Conservation (phyloP, 2,113 vertebrate genomes). For the Thomomys bottae region DNA sequence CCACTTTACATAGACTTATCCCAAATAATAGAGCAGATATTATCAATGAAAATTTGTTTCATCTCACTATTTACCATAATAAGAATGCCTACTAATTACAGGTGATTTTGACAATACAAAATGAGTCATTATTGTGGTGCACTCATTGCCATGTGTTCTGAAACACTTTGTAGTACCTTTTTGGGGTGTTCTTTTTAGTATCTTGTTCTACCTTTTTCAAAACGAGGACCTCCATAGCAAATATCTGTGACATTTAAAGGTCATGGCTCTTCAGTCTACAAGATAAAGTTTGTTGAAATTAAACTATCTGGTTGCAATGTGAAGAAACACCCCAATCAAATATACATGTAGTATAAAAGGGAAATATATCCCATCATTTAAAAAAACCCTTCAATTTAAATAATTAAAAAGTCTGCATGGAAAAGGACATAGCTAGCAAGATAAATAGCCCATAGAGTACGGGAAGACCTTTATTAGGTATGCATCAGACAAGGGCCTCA, state of each 20-base stretch:
- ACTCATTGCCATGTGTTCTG: not conserved
- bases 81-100: not conserved
- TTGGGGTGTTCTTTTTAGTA: not conserved
- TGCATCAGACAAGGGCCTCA: too few species aligned
- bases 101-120: not conserved
- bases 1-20: not conserved
- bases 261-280: not conserved
- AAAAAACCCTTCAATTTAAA: not conserved
- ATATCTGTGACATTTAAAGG: conserved; percentile 51
- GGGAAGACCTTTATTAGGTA: too few species aligned
- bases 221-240: not conserved
- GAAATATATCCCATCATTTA: not conserved
- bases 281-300: conserved; percentile 23
- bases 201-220: conserved; percentile 13
- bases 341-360: not conserved
- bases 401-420: not conserved
- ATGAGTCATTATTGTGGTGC: not conserved
- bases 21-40: not conserved
- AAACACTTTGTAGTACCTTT: not conserved
- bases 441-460: too few species aligned
- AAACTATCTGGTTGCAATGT: conserved; percentile 30
- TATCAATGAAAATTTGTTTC: not conserved
- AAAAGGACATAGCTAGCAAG: too few species aligned
- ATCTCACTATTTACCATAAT: not conserved
- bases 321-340: not conserved